phyloP scores from a whole-genome alignment of 37 sponge, comb jelly and placozoan species.

The Lycopodina hypogea region DNA sequence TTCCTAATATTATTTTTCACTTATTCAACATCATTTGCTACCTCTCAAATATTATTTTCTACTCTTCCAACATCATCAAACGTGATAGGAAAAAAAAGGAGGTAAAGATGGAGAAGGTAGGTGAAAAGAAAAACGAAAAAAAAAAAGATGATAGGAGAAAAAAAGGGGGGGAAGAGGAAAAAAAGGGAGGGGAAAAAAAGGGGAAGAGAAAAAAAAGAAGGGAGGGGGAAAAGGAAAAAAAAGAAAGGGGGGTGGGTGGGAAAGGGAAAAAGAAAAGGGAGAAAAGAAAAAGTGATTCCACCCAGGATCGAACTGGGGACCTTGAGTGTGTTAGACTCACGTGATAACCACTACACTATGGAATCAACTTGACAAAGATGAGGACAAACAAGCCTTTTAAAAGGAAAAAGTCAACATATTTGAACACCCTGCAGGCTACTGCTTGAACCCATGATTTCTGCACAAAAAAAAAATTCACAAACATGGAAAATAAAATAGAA shows the following conservation, averaged over 20 bases:
- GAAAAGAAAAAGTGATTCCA: constrained; percentile 34
- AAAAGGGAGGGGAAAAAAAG: not conserved
- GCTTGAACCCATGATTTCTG: constrained; percentile 31
- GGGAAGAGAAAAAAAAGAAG: not conserved
- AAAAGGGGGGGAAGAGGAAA: constrained; percentile 1
- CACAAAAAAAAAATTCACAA: not conserved
- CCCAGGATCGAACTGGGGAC: constrained; percentile 66
- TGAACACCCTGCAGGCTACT: constrained; percentile 68
- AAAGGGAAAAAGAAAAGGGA: not conserved
- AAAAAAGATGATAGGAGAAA: not conserved
- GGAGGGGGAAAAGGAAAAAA: not conserved
- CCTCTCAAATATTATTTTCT: not conserved
- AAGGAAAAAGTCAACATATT: constrained; percentile 50
- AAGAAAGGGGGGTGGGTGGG: not conserved
- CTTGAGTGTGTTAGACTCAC: constrained; percentile 69
- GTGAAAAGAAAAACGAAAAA: not conserved
- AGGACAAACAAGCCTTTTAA: not conserved
- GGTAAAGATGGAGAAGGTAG: not conserved
- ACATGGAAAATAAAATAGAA: not conserved
- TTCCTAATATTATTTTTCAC: not conserved
- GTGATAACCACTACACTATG: constrained; percentile 66
- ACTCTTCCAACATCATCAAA: too few relatives aligned
- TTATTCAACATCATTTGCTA: not conserved
- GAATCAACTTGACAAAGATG: constrained; percentile 15
- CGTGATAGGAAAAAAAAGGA: too few relatives aligned